Base-by-base conservation (phyloP, 92 coral and sea anemone species). In the Palythoa heliodiscus region DNA sequence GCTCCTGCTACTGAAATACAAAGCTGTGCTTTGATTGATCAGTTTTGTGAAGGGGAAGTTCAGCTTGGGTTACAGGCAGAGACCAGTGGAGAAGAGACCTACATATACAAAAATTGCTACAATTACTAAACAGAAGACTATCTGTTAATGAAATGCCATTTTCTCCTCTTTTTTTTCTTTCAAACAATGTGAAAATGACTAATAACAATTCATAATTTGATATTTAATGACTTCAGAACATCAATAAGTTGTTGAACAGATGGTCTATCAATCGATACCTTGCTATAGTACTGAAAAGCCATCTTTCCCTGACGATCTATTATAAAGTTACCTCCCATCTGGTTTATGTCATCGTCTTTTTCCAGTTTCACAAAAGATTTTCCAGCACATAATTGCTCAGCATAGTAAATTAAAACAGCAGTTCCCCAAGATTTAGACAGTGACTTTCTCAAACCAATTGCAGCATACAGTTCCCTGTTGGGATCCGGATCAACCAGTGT, bases 321-420 rank as follows among this genome's bases (percentile, higher is more conserved):
- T 16, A 96, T 82, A 76, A 96, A 94, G 86, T 96, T 93, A 11
- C 99, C 99, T 8, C 98, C 99, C 93, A 96, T 93, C 64, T 96
- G 99, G 22, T 90, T 91, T 11, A 93, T 95, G 69, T 96, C 99
- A 53, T 96, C 99, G 29, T 89, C 93, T 22, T 96, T 95, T 43
- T 91, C 87, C 79, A 89, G 64, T 2, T 89, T 87, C 16, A 89
- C 82, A 43, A 96, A 84, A 66, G 88, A 86, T 73, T 96, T 86
- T 2, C 95, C 95, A 15, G 93, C 93, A 55, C 91, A 73, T 88
- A 92, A 88, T 76, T 96, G 93, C 71, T 96, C 99, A 29, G 99
- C 98, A 76, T 96, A 96, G 82, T 89, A 96, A 60, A 87, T 77
- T 76, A 96, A 83, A 25, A 95, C 77, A 50, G 93, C 61, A 63